Base-by-base conservation (phyloP, 30 jellyfish, hydroid and myxozoan genomes). In the Pelagia noctiluca region DNA sequence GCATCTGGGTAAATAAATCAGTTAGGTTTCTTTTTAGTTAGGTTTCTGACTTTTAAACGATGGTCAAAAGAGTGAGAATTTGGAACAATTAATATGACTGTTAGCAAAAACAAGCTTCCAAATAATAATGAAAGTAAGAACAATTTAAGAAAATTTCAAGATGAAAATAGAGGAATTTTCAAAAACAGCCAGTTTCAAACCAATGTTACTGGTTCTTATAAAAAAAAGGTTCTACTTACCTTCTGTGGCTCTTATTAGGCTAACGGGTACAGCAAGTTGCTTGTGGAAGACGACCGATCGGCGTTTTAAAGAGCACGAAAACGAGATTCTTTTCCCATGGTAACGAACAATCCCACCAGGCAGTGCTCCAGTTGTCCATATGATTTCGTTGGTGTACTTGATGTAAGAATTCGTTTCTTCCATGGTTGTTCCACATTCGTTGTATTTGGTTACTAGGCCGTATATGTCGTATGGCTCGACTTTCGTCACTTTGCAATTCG, bases 231-330 rank as follows among this genome's bases (percentile, higher is more conserved):
- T 2, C 1, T 1, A 57, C 23, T 37, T 71, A 81, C 92, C 85
- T 68, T 69, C 92, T 19, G 54, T 24, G 33, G 71, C 80, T 33
- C 50, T 68, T 18, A 82, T 10, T 28, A 26, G 54, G 25, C 63
- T 31, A 1, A 46, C 50, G 35, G 86, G 46, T 49, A 80, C 76
- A 1, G 60, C 47, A 13, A 82, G 26, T 11, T 50, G 42, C 34
- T 52, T 66, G 31, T 12, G 13, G 8, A 46, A 16, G 2, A 80
- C 42, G 46, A 68, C 77, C 16, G 38, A 19, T 28, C 70, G 77
- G 12, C 92, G 42, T 8, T 34, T 70, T 1, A 82, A 54, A 7
- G 92, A 82, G 75, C 92, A 82, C 1, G 80, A 13, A 35, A 67
- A 68, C n/a, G 74, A 11, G 24, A 82, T 70, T 34, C 50, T 68